These are phyloP conservation scores for Cyrtodaria siliqua DNA, from an alignment of 2,888 invertebrate genomes.

Conservation along the genomic window DNA sequence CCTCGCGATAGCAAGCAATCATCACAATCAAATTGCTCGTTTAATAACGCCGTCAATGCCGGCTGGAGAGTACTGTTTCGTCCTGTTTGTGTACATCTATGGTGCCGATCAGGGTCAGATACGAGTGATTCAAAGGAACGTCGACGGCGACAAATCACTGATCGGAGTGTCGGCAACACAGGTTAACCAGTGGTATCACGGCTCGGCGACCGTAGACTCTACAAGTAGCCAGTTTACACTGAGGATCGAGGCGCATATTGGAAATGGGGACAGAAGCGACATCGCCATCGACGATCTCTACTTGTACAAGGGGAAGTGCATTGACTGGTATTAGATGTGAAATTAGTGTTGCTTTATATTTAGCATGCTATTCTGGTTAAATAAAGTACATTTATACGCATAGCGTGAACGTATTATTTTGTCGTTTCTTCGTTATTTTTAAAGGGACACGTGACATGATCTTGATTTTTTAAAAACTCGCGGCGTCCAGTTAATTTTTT, in stretches of 20 bases:
- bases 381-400: no score
- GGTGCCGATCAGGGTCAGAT: constrained; percentile 52
- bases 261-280: constrained; percentile 60
- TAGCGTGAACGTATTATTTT: no score
- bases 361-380: background rate
- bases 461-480: no score
- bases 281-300: constrained; percentile 66
- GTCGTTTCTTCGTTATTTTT: no score
- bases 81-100: constrained; percentile 56
- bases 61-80: constrained; percentile 61
- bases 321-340: constrained; percentile 47
- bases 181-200: constrained; percentile 33
- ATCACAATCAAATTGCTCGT: constrained; percentile 54
- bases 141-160: constrained; percentile 21
- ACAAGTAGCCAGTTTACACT: constrained; percentile 13
- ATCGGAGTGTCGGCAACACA: constrained; percentile 11
- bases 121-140: constrained; percentile 13
- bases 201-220: constrained; percentile 10
- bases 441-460: no score
- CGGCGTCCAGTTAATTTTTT: no score
- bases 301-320: constrained; percentile 60
- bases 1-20: constrained; percentile 43
- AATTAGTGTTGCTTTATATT: background rate
- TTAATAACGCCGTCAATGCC: constrained; percentile 47
- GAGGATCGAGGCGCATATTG: constrained; percentile 57